Evolutionary conservation across 2,888 invertebrate genomes (phyloP).

Genomic region (Polydrusus pterygomalis): DNA sequence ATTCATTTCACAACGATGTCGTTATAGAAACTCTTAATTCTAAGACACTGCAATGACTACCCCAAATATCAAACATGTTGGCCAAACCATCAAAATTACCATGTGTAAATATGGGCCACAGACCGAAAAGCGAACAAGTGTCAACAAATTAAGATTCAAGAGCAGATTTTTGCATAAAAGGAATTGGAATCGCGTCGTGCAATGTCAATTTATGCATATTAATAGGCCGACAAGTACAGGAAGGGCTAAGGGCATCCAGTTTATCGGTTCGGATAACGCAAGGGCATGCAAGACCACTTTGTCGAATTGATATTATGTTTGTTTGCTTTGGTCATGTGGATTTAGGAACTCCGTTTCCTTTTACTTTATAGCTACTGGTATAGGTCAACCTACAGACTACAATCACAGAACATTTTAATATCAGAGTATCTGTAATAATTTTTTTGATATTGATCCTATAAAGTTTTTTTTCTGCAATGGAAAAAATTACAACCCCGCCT

Average conservation of each 20-base stretch:
- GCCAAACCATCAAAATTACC: slow-evolving; percentile 57
- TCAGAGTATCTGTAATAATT: too few relatives aligned
- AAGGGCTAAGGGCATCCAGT: slow-evolving; percentile 26
- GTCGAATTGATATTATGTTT: slow-evolving; percentile 11
- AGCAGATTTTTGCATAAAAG: slow-evolving; percentile 66
- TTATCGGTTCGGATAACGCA: slow-evolving; percentile 19
- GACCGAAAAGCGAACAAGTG: slow-evolving; percentile 57
- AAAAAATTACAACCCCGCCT: too few relatives aligned
- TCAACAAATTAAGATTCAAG: slow-evolving; percentile 66
- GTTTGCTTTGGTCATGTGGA: not conserved
- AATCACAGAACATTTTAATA: too few relatives aligned
- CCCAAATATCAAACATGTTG: slow-evolving; percentile 57
- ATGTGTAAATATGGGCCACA: slow-evolving; percentile 60
- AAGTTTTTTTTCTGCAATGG: too few relatives aligned
- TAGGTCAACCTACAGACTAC: too few relatives aligned
- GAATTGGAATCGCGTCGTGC: slow-evolving; percentile 61
- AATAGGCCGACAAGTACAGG: slow-evolving; percentile 54
- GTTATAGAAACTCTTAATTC: not conserved
- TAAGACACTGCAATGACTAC: slow-evolving; percentile 19
- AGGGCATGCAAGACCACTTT: not conserved
- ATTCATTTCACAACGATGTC: too few relatives aligned
- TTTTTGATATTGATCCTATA: too few relatives aligned
- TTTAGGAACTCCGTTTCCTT: not conserved
- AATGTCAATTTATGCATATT: slow-evolving; percentile 69
- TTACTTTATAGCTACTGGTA: too few relatives aligned